These are phyloP conservation scores for Bagarius yarrelli DNA, from an alignment of 2,113 vertebrate species.

Conservation along the genomic window DNA sequence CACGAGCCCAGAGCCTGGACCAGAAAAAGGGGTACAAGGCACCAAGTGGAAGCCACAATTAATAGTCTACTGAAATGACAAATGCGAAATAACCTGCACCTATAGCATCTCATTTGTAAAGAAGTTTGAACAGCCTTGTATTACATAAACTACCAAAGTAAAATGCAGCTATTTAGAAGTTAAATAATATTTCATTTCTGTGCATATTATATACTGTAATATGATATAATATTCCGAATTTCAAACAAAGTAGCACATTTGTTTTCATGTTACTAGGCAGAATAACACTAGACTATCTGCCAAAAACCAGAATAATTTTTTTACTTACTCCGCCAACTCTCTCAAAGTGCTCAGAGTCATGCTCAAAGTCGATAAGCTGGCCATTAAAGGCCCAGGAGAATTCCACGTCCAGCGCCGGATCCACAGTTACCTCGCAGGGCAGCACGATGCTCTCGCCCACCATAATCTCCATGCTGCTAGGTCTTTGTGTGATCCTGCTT, in stretches of 20 bases:
- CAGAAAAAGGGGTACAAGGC: too few relatives aligned
- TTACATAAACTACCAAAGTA: neutral
- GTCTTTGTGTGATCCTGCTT: slow-evolving; percentile 85
- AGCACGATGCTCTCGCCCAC: slow-evolving; percentile 91
- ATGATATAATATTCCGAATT: neutral
- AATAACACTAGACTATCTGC: slow-evolving; percentile 2
- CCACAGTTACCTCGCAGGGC: slow-evolving; percentile 88
- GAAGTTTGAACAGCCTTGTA: neutral
- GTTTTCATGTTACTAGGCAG: neutral
- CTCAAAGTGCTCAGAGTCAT: slow-evolving; percentile 85
- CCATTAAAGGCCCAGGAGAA: slow-evolving; percentile 96
- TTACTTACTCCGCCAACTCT: slow-evolving; percentile 91
- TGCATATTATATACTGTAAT: neutral
- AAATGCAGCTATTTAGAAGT: neutral
- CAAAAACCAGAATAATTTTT: neutral
- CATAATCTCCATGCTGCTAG: slow-evolving; percentile 89
- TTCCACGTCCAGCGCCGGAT: slow-evolving; percentile 83
- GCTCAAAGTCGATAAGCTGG: slow-evolving; percentile 80
- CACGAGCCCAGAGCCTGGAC: too few relatives aligned
- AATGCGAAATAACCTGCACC: neutral
- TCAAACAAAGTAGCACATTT: neutral
- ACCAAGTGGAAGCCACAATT: neutral
- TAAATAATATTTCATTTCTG: neutral
- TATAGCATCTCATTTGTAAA: neutral
- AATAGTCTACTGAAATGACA: neutral